phyloP scores from a whole-genome alignment of 1,140 invertebrate genomes.

The Myzus persicae region DNA sequence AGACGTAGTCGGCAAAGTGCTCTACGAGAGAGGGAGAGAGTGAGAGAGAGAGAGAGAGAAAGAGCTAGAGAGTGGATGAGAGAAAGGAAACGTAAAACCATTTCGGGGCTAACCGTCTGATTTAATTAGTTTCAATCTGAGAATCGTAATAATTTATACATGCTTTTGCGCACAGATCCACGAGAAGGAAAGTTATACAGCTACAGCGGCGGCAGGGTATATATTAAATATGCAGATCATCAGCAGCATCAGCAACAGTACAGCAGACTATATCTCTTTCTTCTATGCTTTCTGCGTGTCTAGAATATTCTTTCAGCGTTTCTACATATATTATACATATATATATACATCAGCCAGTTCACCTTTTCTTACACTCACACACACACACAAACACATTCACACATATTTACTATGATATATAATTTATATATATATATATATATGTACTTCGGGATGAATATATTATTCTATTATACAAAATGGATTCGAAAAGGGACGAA shows the following conservation, averaged over 20 bases:
- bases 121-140: constrained; percentile 59
- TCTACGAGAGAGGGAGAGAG: not conserved
- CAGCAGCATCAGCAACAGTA: not conserved
- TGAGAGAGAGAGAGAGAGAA: too few relatives aligned
- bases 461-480: not conserved
- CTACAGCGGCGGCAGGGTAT: not conserved
- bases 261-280: not conserved
- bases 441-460: not conserved
- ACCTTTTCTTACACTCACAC: not conserved
- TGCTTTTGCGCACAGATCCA: constrained; percentile 7
- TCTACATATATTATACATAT: not conserved
- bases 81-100: constrained; percentile 3
- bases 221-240: constrained; percentile 53
- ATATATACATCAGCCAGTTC: not conserved
- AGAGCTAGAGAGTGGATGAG: too few relatives aligned
- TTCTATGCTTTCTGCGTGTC: not conserved
- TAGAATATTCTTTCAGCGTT: not conserved
- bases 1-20: not conserved
- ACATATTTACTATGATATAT: not conserved
- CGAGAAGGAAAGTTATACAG: not conserved
- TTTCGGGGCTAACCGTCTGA: constrained; percentile 27
- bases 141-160: constrained; percentile 45
- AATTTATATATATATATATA: not conserved
- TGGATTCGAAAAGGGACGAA: constrained; percentile 27
- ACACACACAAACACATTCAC: not conserved